Evolutionary conservation across 2,888 invertebrate genomes (phyloP).

Genomic region (Acronicta psi): DNA sequence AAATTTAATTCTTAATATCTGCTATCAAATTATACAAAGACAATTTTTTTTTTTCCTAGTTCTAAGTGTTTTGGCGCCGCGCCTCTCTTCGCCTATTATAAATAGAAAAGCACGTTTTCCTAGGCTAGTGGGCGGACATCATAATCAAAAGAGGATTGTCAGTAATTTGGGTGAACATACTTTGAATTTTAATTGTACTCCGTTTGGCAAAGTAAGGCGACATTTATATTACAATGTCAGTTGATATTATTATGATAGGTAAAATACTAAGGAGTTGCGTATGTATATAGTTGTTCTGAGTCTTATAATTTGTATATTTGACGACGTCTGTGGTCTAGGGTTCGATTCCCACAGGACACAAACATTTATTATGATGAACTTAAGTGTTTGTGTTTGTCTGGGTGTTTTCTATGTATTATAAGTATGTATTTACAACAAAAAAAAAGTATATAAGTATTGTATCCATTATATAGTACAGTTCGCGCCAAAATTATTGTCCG

Average conservation of each 20-base stretch:
- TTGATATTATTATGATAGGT: background rate
- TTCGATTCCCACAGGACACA: too few relatives aligned
- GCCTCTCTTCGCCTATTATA: conserved; percentile 1
- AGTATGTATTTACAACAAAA: too few relatives aligned
- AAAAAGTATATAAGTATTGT: too few relatives aligned
- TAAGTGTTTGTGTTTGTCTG: too few relatives aligned
- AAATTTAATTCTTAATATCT: background rate
- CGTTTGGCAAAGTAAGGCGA: background rate
- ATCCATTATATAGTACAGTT: too few relatives aligned
- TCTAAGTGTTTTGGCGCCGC: conserved; percentile 38
- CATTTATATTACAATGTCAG: conserved; percentile 1
- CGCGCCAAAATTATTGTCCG: too few relatives aligned
- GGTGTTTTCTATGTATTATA: too few relatives aligned
- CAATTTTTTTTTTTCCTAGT: background rate
- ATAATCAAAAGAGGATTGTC: conserved; percentile 10
- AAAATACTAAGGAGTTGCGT: too few relatives aligned
- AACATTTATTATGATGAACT: too few relatives aligned
- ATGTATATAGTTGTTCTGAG: too few relatives aligned
- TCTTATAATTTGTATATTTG: too few relatives aligned
- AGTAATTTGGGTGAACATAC: conserved; percentile 5
- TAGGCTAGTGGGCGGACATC: conserved; percentile 18
- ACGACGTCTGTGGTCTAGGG: too few relatives aligned
- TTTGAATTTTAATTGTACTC: conserved; percentile 4
- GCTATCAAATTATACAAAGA: conserved; percentile 12
- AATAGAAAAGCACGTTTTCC: conserved; percentile 13